Evolutionary conservation across 2,113 vertebrate species (phyloP).

Genomic region (Triplophysa dalaica): DNA sequence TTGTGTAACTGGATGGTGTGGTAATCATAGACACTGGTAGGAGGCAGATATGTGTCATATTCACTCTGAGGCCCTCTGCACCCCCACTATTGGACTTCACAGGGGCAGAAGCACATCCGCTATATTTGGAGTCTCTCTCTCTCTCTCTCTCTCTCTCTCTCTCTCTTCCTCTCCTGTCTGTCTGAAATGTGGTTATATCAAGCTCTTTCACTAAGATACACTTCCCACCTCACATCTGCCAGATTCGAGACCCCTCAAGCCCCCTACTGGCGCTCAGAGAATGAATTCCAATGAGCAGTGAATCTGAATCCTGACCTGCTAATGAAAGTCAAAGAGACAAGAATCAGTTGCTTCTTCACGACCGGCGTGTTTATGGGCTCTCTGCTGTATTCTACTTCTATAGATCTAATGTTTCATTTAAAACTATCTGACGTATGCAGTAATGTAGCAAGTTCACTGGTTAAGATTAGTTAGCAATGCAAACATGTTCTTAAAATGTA

Average conservation of each 20-base stretch:
- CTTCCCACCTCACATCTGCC: conserved; percentile 23
- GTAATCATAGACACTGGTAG: conserved; percentile 71
- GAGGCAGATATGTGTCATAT: conserved; percentile 77
- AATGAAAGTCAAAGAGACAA: neutral
- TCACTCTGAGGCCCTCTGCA: conserved; percentile 68
- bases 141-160: neutral
- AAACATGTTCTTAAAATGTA: no score
- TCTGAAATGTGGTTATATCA: conserved; percentile 46
- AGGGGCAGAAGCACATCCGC: conserved; percentile 61
- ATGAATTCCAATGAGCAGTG: neutral
- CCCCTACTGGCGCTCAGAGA: neutral
- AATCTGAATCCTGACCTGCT: conserved; percentile 7
- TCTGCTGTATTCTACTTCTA: no score
- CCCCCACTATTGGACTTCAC: conserved; percentile 72
- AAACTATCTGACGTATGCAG: no score
- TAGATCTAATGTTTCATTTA: no score
- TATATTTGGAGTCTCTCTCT: conserved; percentile 62
- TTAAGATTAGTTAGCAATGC: no score
- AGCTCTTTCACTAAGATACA: neutral
- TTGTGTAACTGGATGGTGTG: conserved; percentile 73
- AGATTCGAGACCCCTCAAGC: neutral
- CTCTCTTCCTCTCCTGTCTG: conserved; percentile 42
- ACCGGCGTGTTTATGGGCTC: neutral
- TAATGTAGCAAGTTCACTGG: no score
- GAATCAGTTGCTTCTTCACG: conserved; percentile 3